Base-by-base conservation (phyloP, 2,888 invertebrate species). In the Gastrophysa polygoni region DNA sequence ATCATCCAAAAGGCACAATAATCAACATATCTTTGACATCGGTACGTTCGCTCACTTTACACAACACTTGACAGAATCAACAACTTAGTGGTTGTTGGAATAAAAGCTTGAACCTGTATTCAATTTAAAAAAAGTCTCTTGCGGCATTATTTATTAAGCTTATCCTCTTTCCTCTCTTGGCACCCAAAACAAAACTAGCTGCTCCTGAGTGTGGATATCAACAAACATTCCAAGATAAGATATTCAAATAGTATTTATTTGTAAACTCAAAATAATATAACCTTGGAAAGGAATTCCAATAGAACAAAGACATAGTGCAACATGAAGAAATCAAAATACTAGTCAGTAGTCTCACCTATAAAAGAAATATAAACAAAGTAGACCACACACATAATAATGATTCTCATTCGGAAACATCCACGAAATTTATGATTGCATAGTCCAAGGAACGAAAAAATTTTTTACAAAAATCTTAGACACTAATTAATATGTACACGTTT, bases 291-390 rank as follows among this genome's bases (percentile, higher is more conserved):
- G 61, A 63, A 47, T 59, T 46, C 59, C 43, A 57, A 57, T 64
- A 57, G 62, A 64, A 67, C 64, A 54, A 63, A 67, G 63, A 62
- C 63, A 64, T 63, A 67, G 64, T 67, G 67, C 64, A 64, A 64
- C 64, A 64, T 64, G 57, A 57, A 34, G 50, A 18, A 57, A 56
- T 48, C 47, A 56, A 64, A 52, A 51, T 59, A 62, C 59, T 64
- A 58, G 59, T 48, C 38, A 44, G 50, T 38, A 49, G 47, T 58
- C 48, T 62, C 38, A 63, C 48, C 57, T 63, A 59, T 62, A 64
- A 67, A 63, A n/a, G n/a, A 67, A 61, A 67, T 67, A 67, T 64
- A 67, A 63, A 67, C 64, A 67, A 50, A 59, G 44, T 56, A 38
- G 51, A 52, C 47, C 8, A 50, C 54, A 48, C 21, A 58, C 49